A percentile compares a stretch with the other conserved stretches of the same genome.
phyloP scores from a whole-genome alignment of 2,888 invertebrate genomes.

The Chymomyza fuscimana region DNA sequence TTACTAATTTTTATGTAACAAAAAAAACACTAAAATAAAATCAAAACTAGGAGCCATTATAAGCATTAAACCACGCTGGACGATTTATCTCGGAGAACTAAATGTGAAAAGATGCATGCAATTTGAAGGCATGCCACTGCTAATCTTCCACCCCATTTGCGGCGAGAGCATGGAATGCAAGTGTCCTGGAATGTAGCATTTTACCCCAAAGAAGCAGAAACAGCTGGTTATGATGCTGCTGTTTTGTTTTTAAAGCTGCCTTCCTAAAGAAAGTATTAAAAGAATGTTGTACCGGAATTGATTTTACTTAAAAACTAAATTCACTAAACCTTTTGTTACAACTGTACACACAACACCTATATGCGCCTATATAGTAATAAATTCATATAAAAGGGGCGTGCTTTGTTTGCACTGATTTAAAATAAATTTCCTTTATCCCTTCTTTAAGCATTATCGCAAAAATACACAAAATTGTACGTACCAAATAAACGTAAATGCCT shows the following conservation, averaged over 20 bases:
- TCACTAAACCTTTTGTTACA: not conserved
- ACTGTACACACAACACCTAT: too few relatives aligned
- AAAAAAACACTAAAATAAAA: constrained; percentile 15
- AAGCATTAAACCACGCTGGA: constrained; percentile 22
- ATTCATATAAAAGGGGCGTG: not conserved
- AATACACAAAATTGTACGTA: not conserved
- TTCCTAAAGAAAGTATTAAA: not conserved
- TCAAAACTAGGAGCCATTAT: constrained; percentile 13
- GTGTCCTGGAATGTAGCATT: constrained; percentile 1
- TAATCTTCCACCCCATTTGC: not conserved
- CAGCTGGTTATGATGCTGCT: constrained; percentile 1
- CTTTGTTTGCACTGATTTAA: not conserved
- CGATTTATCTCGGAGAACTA: constrained; percentile 25
- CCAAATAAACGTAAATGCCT: not conserved
- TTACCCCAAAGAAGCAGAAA: not conserved
- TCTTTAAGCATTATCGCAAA: not conserved
- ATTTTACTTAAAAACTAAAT: not conserved
- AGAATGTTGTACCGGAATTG: not conserved
- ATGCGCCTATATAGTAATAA: not conserved
- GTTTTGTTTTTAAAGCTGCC: not conserved
- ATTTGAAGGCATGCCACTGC: not conserved
- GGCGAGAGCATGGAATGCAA: not conserved
- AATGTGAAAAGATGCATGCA: constrained; percentile 13
- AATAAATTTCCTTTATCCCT: not conserved
- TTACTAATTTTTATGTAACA: constrained; percentile 22